A percentile compares a stretch with the other conserved stretches of the same genome.
Conservation (phyloP, 1,140 invertebrate genomes). For the Diploscapter pachys region DNA sequence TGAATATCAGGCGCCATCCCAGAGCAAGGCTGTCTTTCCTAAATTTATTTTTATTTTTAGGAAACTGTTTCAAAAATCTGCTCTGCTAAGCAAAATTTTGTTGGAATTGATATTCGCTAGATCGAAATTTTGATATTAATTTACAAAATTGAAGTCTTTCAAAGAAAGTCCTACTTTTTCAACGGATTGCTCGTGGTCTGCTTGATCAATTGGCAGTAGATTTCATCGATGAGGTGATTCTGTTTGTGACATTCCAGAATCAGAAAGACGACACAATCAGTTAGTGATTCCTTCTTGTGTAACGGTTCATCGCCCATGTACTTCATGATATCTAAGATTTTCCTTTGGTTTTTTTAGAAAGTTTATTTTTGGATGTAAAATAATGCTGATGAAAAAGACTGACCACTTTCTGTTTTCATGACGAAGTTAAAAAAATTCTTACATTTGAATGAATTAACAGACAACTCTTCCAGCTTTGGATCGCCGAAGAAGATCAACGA, state of each 20-base stretch:
- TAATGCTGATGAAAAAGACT: too few species aligned
- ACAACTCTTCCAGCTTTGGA: constrained; percentile 76
- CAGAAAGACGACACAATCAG: constrained; percentile 92
- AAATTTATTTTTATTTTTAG: background rate
- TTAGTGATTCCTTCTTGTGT: constrained; percentile 71
- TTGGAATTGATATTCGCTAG: too few species aligned
- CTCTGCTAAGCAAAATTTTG: background rate
- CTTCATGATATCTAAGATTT: constrained; percentile 73
- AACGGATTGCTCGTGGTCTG: constrained; percentile 96
- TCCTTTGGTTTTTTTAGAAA: too few species aligned
- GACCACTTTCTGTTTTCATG: too few species aligned
- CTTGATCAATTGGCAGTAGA: constrained; percentile 98
- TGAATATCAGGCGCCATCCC: constrained; percentile 93
- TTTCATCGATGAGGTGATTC: constrained; percentile 83
- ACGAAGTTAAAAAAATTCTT: constrained; percentile 37
- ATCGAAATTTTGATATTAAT: constrained; percentile 3
- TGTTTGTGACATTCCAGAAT: constrained; percentile 95
- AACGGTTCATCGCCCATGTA: constrained; percentile 90
- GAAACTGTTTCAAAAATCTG: constrained; percentile 19
- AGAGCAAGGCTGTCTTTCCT: constrained; percentile 79
- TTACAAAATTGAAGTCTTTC: background rate
- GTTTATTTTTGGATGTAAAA: too few species aligned
- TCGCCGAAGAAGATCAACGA: constrained; percentile 79
- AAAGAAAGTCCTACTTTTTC: constrained; percentile 62
- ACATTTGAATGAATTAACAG: constrained; percentile 83